phyloP scores from a whole-genome alignment of 2,888 invertebrate genomes.

The Philereme transversata region DNA sequence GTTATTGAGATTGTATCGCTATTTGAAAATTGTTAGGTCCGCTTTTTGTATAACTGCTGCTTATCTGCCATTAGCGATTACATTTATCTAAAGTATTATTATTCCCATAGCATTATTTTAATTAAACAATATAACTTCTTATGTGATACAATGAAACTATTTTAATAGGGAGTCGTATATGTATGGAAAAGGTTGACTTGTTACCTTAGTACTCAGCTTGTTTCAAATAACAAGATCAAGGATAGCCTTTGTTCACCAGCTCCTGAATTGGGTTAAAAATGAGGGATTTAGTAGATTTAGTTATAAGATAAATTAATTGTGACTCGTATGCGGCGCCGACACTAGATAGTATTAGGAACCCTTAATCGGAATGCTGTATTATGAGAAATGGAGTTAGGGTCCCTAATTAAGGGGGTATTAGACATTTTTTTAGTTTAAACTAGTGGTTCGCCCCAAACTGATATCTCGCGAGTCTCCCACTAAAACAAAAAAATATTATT shows the following conservation, averaged over 20 bases:
- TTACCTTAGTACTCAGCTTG: background rate
- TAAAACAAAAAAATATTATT: too few relatives aligned
- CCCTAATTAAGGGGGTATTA: too few relatives aligned
- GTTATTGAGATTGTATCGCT: conserved; percentile 57
- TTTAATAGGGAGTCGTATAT: conserved; percentile 25
- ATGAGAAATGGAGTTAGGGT: too few relatives aligned
- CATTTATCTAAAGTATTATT: conserved; percentile 47
- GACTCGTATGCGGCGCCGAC: too few relatives aligned
- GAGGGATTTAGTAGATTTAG: background rate
- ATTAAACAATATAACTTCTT: conserved; percentile 33
- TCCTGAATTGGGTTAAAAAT: background rate
- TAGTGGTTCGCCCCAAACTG: too few relatives aligned
- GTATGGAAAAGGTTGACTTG: conserved; percentile 26
- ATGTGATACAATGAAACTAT: conserved; percentile 29
- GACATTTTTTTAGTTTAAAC: too few relatives aligned
- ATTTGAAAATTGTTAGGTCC: conserved; percentile 54
- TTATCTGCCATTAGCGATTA: conserved; percentile 46
- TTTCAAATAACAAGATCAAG: conserved; percentile 32
- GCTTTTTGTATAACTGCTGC: conserved; percentile 46
- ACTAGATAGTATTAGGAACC: too few relatives aligned
- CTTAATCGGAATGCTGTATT: too few relatives aligned
- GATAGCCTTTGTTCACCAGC: conserved; percentile 14
- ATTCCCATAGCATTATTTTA: conserved; percentile 47
- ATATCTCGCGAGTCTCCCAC: too few relatives aligned
- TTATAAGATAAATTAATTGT: background rate